Conservation (phyloP, 2,888 invertebrate species). For the Melieria omissa region DNA sequence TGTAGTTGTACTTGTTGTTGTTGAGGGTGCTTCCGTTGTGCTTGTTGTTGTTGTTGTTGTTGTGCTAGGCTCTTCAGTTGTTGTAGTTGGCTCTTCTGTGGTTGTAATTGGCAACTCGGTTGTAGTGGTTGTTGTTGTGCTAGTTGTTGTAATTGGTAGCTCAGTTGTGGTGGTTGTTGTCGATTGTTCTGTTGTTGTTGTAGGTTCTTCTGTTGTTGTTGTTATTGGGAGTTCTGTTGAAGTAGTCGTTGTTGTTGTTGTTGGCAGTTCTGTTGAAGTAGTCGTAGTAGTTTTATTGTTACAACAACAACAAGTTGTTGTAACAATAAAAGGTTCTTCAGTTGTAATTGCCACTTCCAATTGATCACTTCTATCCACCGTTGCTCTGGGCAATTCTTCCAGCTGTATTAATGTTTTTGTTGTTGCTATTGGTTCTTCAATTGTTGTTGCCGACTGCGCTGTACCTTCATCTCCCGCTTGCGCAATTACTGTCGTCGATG, state of each 20-base stretch:
- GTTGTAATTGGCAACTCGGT: background rate
- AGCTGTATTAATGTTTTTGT: too few species aligned
- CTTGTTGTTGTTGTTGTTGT: background rate
- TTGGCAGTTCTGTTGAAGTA: conserved; percentile 9
- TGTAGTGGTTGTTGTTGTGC: background rate
- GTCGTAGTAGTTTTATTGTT: too few species aligned
- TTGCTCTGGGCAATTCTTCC: background rate
- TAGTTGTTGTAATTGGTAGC: background rate
- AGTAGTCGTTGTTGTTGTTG: conserved; percentile 7
- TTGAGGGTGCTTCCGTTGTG: background rate
- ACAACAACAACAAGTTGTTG: too few species aligned
- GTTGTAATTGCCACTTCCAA: background rate
- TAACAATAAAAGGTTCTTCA: conserved; percentile 17
- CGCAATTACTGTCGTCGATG: background rate
- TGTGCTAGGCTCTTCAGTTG: conserved; percentile 9
- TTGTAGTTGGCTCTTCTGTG: conserved; percentile 3
- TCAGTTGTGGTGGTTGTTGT: background rate
- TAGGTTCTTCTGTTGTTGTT: background rate
- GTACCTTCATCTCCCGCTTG: background rate
- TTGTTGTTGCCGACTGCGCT: background rate
- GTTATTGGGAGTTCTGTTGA: background rate
- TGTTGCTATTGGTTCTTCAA: background rate
- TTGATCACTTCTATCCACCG: background rate
- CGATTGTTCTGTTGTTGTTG: conserved; percentile 13
- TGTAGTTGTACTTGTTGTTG: conserved; percentile 11